Evolutionary conservation across 2,113 vertebrate species (phyloP), one percentile per base, ranked within the genome.

Genomic region (Bagarius yarrelli): DNA sequence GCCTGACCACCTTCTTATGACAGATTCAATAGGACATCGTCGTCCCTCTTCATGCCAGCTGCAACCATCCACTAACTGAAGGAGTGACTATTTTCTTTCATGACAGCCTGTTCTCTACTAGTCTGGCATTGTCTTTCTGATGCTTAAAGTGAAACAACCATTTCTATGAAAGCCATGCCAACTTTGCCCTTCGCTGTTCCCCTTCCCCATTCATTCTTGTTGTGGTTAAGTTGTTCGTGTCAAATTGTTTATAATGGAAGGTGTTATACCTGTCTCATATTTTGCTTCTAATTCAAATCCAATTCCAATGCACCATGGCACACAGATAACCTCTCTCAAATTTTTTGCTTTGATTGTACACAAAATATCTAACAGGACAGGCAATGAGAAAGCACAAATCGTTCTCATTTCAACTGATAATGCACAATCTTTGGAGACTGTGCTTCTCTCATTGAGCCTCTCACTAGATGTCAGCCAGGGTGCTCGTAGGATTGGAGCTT

Each of bases 331-430:
- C 77, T 67, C 53, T 59, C 63, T 78, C 36, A 32, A 25, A 30
- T 34, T 44, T 71, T 74, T 74, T 52, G 57, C 70, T 57, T 78
- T 55, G 34, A 55, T 70, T 81, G 76, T 76, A 79, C 76, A 80
- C 40, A 83, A 79, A 69, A 85, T 84, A 86, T 86, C 87, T 86
- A 85, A 79, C 91, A 89, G 90, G 98, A 98, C 96, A 96, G 94
- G 44, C 96, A 96, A 96, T 94, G 96, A 97, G 96, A 98, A 95
- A 25, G 92, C 94, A 95, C 95, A 97, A 97, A 99, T 98, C 98
- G 97, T 95, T 95, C 96, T 96, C 95, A 97, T 99, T 98, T 97
- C 96, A 95, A 96, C 96, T 95, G 96, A 97, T 99, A 98, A 99
- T 98, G 96, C 96, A 97, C 96, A 98, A 98, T 98, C 96, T 98